Evolutionary conservation across 2,888 invertebrate genomes (phyloP), one percentile per base, ranked within the genome.

Genomic region (Pterostichus madidus): DNA sequence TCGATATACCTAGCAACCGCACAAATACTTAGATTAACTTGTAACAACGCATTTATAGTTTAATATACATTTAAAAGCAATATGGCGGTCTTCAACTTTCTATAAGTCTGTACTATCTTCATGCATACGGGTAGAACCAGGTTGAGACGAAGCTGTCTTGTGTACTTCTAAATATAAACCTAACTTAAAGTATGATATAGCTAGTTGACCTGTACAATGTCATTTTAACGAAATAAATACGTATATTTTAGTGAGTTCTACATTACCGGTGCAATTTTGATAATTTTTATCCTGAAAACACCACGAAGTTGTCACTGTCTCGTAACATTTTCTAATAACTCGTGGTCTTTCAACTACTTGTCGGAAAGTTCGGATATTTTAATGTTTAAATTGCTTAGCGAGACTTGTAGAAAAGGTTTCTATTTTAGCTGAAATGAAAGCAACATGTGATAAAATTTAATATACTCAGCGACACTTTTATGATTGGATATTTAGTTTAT

Each of bases 81-180:
- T 77, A 77, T 77, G 77, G 56, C 77, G 77, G 77, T 77, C 77
- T 77, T 77, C 77, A 75, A 56, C 56, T 39, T 59, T 77, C 56
- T 77, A 77, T 77, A 77, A 77, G 76, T 77, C 76, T 77, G 76
- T 77, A 77, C 56, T 77, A 35, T 77, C 59, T 77, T 75, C 75
- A 75, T 75, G 75, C 75, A 75, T 77, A 77, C 77, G 77, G 77
- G 77, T 77, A 59, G 77, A 77, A 56, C 56, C 56, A 56, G 15
- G 56, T 56, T 35, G 56, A 56, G 24, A 39, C 77, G 15, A 46
- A 32, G 56, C 35, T 32, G 53, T 56, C 56, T 76, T 76, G 73
- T 46, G 73, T 46, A 75, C 17, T 75, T 75, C 32, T 75, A 32
- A 73, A 73, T 46, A 39, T 73, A 73, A 24, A 24, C 24, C 24